Conservation (phyloP, 2,113 vertebrate species). For the Sciurus niger region DNA sequence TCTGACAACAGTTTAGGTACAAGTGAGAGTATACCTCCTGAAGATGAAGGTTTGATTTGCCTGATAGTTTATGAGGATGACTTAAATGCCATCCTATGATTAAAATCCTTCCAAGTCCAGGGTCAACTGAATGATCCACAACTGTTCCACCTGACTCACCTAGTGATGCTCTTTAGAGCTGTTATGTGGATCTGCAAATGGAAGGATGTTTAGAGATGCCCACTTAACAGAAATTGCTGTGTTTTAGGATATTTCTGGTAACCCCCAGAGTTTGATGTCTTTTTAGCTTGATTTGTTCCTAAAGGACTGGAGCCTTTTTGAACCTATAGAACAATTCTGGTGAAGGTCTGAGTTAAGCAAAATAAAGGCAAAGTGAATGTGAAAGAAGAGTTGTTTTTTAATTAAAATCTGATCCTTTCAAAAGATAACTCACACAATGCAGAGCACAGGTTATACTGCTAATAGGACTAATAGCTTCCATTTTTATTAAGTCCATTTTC, state of each 20-base stretch:
- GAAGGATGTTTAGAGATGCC: neutral
- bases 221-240: neutral
- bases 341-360: neutral
- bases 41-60: neutral
- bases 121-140: too few relatives aligned
- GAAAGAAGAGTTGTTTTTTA: neutral
- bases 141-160: neutral
- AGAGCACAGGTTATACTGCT: neutral
- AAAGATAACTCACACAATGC: neutral
- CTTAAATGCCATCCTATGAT: neutral
- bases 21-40: neutral
- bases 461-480: neutral
- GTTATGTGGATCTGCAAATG: neutral
- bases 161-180: neutral
- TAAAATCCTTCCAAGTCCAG: neutral
- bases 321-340: neutral
- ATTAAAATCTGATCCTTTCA: neutral
- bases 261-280: neutral
- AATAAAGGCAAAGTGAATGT: neutral
- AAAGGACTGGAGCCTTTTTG: neutral
- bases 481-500: neutral
- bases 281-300: neutral
- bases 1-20: neutral
- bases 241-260: neutral
- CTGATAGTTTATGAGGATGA: neutral